A percentile compares a stretch with the other conserved stretches of the same genome.
Evolutionary conservation across 2,797 vertebrate genomes (phyloP).

Genomic region (Tachyglossus aculeatus): DNA sequence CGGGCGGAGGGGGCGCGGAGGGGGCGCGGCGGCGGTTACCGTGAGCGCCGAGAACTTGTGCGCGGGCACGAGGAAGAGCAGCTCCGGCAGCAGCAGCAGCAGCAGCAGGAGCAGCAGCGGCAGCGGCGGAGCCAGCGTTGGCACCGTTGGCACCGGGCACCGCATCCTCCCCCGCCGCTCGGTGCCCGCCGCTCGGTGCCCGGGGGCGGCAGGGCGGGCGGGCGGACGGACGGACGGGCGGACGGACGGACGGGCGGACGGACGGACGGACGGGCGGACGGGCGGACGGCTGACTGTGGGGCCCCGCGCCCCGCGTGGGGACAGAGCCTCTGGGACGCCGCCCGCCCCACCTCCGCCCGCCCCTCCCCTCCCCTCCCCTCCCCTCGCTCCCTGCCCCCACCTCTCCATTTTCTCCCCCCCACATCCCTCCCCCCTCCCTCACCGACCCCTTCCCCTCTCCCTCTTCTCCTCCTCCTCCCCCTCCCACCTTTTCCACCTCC

Average conservation of each 20-base stretch:
- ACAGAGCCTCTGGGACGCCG: too few species aligned
- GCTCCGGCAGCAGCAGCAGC: constrained; percentile 61
- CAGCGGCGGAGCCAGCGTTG: constrained; percentile 50
- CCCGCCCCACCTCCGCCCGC: too few species aligned
- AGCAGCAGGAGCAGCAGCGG: constrained; percentile 44
- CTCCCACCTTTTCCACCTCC: not conserved
- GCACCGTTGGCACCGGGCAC: constrained; percentile 43
- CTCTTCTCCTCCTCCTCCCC: constrained; percentile 3
- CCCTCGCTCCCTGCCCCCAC: constrained; percentile 12
- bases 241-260: too few species aligned
- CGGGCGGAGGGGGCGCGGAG: not conserved
- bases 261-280: too few species aligned
- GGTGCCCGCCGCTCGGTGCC: too few species aligned
- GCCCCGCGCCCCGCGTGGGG: not conserved
- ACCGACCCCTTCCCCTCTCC: not conserved
- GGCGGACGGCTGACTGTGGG: not conserved
- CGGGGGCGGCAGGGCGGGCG: too few species aligned
- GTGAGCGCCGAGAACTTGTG: constrained; percentile 77
- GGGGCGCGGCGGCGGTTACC: constrained; percentile 55
- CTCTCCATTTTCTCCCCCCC: constrained; percentile 21
- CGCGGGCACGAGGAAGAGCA: constrained; percentile 63
- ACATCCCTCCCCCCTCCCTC: not conserved
- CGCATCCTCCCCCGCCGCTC: constrained; percentile 38
- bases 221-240: too few species aligned
- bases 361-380: not conserved